Evolutionary conservation across 2,797 vertebrate genomes (phyloP).

Genomic region (Botia kubotai): DNA sequence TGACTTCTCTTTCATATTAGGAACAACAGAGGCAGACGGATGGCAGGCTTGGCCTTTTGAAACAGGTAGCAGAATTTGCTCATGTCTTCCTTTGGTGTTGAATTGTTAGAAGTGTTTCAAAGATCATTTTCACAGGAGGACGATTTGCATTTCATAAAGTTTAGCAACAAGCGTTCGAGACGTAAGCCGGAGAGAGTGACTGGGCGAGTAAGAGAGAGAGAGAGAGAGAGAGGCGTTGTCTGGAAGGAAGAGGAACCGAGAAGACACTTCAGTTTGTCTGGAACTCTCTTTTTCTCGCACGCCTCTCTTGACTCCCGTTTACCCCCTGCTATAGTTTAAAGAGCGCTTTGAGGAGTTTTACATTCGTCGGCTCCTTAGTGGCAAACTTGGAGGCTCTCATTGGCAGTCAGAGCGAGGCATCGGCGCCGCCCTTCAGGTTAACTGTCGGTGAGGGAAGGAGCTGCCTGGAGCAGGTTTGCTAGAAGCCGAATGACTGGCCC

Average conservation of each 20-base stretch:
- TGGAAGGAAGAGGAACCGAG: constrained; percentile 66
- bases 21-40: constrained; percentile 31
- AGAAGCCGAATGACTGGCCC: constrained; percentile 51
- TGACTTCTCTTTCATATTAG: constrained; percentile 34
- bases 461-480: constrained; percentile 57
- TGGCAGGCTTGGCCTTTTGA: constrained; percentile 42
- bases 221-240: constrained; percentile 58
- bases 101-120: constrained; percentile 42
- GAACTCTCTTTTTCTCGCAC: constrained; percentile 23
- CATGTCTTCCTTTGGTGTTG: constrained; percentile 46
- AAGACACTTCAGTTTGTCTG: constrained; percentile 48
- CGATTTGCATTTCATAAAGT: constrained; percentile 79
- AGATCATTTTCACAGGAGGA: constrained; percentile 77
- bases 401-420: constrained; percentile 51
- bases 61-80: constrained; percentile 32
- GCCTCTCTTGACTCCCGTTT: constrained; percentile 37
- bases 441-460: constrained; percentile 57
- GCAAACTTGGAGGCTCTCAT: constrained; percentile 49
- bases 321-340: constrained; percentile 50
- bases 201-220: constrained; percentile 56
- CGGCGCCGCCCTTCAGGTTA: constrained; percentile 57
- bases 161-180: constrained; percentile 73
- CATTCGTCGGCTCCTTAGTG: constrained; percentile 65
- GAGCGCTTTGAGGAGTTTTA: constrained; percentile 65
- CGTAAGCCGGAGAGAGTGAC: constrained; percentile 56